A percentile compares a stretch with the other conserved stretches of the same genome.
Conservation (phyloP, 2,888 invertebrate genomes). For the Zygaena filipendulae region DNA sequence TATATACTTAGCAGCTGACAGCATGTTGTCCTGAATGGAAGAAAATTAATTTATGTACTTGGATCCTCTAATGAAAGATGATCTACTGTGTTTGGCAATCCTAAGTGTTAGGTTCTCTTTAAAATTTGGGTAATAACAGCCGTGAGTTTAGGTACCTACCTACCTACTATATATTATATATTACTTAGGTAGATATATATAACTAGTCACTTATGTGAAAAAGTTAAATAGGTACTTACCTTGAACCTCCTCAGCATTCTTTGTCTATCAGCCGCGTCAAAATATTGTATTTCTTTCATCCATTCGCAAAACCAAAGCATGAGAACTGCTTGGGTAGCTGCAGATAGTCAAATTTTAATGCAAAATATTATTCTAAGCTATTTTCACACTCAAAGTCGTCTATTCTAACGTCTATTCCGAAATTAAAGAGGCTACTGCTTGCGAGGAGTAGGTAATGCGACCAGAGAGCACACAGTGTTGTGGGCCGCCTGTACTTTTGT, state of each 20-base stretch:
- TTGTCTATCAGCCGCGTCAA: constrained; percentile 49
- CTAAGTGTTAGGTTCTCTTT: too few species aligned
- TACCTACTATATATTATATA: not conserved
- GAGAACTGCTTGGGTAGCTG: constrained; percentile 47
- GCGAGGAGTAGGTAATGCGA: too few species aligned
- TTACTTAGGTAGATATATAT: not conserved
- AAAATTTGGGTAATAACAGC: too few species aligned
- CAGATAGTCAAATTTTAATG: constrained; percentile 8
- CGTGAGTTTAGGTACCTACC: not conserved
- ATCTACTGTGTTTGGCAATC: not conserved
- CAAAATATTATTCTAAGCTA: too few species aligned
- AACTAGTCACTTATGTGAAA: not conserved
- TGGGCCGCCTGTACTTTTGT: too few species aligned
- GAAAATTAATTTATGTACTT: too few species aligned
- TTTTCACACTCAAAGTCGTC: too few species aligned
- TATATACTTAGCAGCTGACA: constrained; percentile 35
- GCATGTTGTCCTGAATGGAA: constrained; percentile 61
- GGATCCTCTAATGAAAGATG: constrained; percentile 1
- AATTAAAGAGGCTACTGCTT: too few species aligned
- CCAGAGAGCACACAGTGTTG: too few species aligned
- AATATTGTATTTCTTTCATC: constrained; percentile 59
- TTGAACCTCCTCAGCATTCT: constrained; percentile 47
- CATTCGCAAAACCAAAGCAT: constrained; percentile 59
- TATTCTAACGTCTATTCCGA: too few species aligned
- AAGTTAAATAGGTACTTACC: constrained; percentile 20